These are phyloP conservation scores for Rhyacophila brunnea DNA, from an alignment of 1,140 invertebrate species.

Conservation along the genomic window DNA sequence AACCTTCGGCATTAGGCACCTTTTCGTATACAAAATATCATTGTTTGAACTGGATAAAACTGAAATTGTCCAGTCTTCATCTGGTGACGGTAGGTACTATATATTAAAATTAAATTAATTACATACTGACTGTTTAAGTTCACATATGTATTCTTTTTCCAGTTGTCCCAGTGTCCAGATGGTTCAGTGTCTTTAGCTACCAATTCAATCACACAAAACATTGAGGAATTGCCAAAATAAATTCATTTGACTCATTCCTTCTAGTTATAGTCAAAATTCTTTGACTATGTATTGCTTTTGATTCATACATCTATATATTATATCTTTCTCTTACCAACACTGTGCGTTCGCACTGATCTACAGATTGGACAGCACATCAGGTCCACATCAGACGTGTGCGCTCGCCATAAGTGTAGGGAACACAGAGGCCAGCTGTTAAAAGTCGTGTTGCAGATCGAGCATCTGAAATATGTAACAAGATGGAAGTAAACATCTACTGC, in stretches of 20 bases:
- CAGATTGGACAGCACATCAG: slow-evolving; percentile 24
- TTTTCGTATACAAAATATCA: too few species aligned
- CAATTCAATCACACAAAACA: neutral
- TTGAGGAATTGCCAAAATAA: neutral
- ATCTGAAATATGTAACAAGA: slow-evolving; percentile 15
- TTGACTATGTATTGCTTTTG: neutral
- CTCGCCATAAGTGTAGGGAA: slow-evolving; percentile 22
- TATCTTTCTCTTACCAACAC: slow-evolving; percentile 15
- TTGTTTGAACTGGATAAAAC: too few species aligned
- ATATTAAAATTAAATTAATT: too few species aligned
- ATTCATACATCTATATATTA: neutral
- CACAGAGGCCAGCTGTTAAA: slow-evolving; percentile 26
- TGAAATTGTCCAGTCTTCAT: too few species aligned
- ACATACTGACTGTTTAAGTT: too few species aligned
- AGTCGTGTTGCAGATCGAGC: slow-evolving; percentile 13
- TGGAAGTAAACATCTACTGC: neutral
- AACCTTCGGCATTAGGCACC: too few species aligned
- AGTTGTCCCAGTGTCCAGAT: too few species aligned
- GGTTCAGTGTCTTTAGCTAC: too few species aligned
- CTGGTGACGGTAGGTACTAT: too few species aligned
- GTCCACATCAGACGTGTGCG: slow-evolving; percentile 17
- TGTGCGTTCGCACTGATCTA: slow-evolving; percentile 14
- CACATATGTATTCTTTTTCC: too few species aligned
- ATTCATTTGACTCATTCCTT: neutral
- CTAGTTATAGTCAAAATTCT: neutral